phyloP scores from a whole-genome alignment of 1,140 invertebrate species.

The Palaemon carinicauda region DNA sequence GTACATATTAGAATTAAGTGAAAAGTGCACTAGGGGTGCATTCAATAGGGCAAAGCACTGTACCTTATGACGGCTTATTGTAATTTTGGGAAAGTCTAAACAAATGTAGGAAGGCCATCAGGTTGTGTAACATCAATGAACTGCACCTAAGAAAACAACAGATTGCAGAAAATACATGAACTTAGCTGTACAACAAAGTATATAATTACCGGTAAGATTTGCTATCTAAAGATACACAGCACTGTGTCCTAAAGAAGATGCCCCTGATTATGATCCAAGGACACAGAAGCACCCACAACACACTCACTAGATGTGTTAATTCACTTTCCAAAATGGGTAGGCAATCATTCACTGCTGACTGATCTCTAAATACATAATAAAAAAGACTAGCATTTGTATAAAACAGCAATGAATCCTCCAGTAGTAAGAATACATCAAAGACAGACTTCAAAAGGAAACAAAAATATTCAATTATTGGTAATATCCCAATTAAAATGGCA shows the following conservation, averaged over 20 bases:
- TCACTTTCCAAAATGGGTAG: neutral
- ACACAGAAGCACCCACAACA: slow-evolving; percentile 23
- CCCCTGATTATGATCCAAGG: slow-evolving; percentile 18
- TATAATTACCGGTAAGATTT: too few species aligned
- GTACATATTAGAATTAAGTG: too few species aligned
- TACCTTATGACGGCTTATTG: too few species aligned
- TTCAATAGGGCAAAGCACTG: too few species aligned
- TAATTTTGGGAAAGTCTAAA: too few species aligned
- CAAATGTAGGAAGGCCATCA: too few species aligned
- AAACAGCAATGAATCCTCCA: slow-evolving; percentile 29
- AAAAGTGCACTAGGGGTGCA: too few species aligned
- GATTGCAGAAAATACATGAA: too few species aligned
- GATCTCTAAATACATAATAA: slow-evolving; percentile 15
- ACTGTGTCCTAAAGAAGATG: neutral
- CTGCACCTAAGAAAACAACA: too few species aligned
- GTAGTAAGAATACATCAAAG: slow-evolving; percentile 15
- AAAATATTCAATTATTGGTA: neutral
- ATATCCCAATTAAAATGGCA: slow-evolving; percentile 5
- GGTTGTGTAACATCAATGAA: too few species aligned
- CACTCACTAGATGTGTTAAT: slow-evolving; percentile 13
- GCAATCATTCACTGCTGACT: slow-evolving; percentile 14
- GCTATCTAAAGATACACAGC: neutral
- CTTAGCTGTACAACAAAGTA: too few species aligned
- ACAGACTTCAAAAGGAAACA: neutral
- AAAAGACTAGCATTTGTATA: slow-evolving; percentile 44